These are phyloP conservation scores for Cosmia trapezina DNA, from an alignment of 2,888 invertebrate genomes.

Conservation along the genomic window DNA sequence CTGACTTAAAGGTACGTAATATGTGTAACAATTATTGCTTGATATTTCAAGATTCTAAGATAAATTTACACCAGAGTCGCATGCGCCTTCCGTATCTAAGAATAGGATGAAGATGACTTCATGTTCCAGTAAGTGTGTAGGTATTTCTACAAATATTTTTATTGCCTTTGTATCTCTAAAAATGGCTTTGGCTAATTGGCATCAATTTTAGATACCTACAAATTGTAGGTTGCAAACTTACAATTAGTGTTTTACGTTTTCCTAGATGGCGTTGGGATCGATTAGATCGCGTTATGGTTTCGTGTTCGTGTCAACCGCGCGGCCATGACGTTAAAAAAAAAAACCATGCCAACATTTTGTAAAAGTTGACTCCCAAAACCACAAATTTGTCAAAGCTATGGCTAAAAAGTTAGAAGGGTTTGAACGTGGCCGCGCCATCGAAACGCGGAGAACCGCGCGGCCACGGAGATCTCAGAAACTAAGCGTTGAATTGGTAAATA, in stretches of 20 bases:
- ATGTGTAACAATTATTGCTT: neutral
- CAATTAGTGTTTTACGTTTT: neutral
- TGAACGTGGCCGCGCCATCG: no score
- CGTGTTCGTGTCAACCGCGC: no score
- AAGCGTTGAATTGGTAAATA: no score
- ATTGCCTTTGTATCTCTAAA: slow-evolving; percentile 3
- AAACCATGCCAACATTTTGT: no score
- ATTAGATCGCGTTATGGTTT: no score
- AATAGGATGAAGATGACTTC: slow-evolving; percentile 21
- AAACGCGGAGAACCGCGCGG: no score
- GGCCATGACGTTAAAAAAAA: no score
- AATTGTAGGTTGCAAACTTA: neutral
- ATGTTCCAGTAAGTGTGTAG: neutral
- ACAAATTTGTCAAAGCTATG: no score
- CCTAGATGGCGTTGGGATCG: no score
- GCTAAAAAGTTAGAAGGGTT: no score
- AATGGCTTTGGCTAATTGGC: slow-evolving; percentile 36
- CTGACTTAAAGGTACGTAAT: neutral
- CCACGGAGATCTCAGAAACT: no score
- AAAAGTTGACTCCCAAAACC: no score
- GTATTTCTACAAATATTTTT: slow-evolving; percentile 26
- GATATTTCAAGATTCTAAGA: neutral
- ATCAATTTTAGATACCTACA: neutral
- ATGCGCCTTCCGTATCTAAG: slow-evolving; percentile 4
- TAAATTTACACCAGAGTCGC: slow-evolving; percentile 2